These are phyloP conservation scores for Syrmaticus mikado DNA, from an alignment of 2,113 vertebrate genomes.

Conservation along the genomic window DNA sequence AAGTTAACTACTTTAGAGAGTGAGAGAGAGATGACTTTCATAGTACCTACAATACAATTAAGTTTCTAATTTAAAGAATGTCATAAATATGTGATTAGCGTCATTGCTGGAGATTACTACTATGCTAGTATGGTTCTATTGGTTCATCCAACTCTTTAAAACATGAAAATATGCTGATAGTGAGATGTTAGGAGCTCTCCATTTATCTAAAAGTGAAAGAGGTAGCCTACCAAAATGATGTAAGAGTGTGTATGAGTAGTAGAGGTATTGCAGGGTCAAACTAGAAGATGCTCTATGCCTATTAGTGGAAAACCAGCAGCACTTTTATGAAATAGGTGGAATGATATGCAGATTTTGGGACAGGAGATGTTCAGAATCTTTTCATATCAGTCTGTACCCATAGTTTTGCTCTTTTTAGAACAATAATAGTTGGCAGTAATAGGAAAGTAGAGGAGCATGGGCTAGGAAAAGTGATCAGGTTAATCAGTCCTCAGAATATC, in stretches of 20 bases:
- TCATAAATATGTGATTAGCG: neutral
- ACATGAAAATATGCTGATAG: accelerated
- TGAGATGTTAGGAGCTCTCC: neutral
- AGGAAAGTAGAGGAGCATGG: neutral
- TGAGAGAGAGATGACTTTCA: neutral
- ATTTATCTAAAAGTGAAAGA: neutral
- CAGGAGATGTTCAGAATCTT: neutral
- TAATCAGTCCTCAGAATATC: neutral
- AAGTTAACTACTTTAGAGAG: neutral
- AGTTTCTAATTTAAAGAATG: neutral
- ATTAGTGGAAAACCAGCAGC: neutral
- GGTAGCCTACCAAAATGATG: neutral
- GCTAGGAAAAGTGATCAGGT: neutral
- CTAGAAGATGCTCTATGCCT: neutral
- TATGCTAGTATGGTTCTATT: neutral
- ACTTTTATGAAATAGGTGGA: neutral
- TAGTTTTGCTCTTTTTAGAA: neutral
- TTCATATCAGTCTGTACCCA: neutral
- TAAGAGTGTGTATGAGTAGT: neutral
- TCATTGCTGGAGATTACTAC: neutral
- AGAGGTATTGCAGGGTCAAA: neutral
- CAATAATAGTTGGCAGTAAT: neutral
- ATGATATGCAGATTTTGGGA: accelerated
- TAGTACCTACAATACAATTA: neutral
- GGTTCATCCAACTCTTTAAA: neutral